These are phyloP conservation scores for Acanthosepion esculentum DNA, from an alignment of 2,888 invertebrate genomes.

Conservation along the genomic window DNA sequence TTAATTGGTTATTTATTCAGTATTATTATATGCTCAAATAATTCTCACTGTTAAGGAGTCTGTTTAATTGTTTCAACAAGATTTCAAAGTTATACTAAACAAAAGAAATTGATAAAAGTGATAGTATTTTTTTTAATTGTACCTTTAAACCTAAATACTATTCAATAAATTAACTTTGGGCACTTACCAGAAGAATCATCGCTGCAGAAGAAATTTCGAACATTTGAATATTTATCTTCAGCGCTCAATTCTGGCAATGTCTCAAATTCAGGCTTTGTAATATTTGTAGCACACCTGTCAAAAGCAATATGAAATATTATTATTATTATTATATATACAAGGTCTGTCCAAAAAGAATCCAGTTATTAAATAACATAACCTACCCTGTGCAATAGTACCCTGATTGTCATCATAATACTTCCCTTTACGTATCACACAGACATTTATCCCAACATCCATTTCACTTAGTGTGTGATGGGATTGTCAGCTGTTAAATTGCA, in stretches of 20 bases:
- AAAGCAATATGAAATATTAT: not conserved
- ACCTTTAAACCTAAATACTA: not conserved
- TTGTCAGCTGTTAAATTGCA: too few species aligned
- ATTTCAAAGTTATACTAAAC: not conserved
- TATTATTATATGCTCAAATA: not conserved
- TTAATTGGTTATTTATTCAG: too few species aligned
- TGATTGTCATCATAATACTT: too few species aligned
- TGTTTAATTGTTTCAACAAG: not conserved
- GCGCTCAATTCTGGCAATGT: constrained; percentile 55
- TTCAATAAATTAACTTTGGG: not conserved
- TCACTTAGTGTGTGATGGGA: too few species aligned
- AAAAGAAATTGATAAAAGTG: not conserved
- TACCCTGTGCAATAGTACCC: too few species aligned
- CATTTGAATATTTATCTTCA: constrained; percentile 66
- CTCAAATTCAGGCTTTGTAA: constrained; percentile 55
- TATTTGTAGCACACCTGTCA: constrained; percentile 56
- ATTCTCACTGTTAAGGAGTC: not conserved
- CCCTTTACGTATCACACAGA: too few species aligned
- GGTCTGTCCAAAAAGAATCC: too few species aligned
- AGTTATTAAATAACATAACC: too few species aligned
- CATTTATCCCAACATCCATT: too few species aligned
- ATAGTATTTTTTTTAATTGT: not conserved
- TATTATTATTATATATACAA: too few species aligned
- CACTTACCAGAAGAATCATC: constrained; percentile 68
- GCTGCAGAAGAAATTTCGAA: constrained; percentile 70